A percentile compares a stretch with the other conserved stretches of the same genome.
These are phyloP conservation scores for Phortica magna DNA, from an alignment of 2,888 invertebrate species.

Conservation along the genomic window DNA sequence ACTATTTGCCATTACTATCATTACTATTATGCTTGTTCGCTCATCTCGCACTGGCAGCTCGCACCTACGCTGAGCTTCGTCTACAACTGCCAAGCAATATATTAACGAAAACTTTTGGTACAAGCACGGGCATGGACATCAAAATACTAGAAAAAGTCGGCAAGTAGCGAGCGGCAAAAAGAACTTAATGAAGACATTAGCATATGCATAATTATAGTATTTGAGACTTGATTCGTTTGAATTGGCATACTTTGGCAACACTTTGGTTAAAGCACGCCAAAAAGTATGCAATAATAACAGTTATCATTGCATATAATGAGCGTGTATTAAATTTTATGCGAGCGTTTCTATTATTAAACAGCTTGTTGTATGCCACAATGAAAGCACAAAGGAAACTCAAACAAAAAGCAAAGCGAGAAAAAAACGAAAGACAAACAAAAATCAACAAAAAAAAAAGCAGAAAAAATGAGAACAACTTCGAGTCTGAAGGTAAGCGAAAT, in stretches of 20 bases:
- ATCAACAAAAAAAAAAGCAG: neutral
- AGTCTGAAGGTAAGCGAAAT: neutral
- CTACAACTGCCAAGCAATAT: too few species aligned
- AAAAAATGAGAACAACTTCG: neutral
- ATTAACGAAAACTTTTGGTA: too few species aligned
- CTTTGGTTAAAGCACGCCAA: conserved; percentile 27
- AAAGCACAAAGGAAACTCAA: neutral
- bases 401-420: neutral
- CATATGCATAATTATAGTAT: conserved; percentile 24
- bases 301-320: conserved; percentile 45
- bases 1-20: neutral
- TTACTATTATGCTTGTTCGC: neutral
- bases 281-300: conserved; percentile 58
- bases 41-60: too few species aligned
- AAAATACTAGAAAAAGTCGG: neutral
- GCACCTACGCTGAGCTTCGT: too few species aligned
- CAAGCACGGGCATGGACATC: neutral
- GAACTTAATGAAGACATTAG: conserved; percentile 29
- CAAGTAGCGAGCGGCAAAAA: neutral
- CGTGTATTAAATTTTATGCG: conserved; percentile 54
- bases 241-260: conserved; percentile 10
- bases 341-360: conserved; percentile 25
- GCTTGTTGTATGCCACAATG: neutral
- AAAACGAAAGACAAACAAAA: neutral
- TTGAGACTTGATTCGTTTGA: conserved; percentile 14